phyloP scores from a whole-genome alignment of 2,113 vertebrate genomes.

The Zeus faber region DNA sequence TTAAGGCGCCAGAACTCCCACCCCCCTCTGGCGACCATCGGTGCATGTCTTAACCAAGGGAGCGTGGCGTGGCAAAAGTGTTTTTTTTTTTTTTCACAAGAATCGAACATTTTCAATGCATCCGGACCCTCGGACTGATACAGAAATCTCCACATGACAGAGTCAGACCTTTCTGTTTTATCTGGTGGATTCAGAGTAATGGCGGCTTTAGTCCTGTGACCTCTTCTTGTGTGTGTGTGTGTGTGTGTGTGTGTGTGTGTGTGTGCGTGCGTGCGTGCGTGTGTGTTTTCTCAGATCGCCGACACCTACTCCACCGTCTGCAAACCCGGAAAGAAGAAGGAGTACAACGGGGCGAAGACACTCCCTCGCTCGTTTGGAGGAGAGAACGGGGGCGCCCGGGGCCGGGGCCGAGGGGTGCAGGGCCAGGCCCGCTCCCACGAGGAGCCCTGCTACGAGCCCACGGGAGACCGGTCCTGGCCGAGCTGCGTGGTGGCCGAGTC shows the following conservation, averaged over 20 bases:
- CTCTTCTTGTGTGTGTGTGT: conserved; percentile 34
- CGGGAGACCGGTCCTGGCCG: conserved; percentile 69
- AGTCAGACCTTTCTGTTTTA: too few relatives aligned
- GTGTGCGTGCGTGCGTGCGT: conserved; percentile 23
- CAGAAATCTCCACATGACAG: too few relatives aligned
- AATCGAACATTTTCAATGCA: too few relatives aligned
- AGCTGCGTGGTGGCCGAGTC: conserved; percentile 8
- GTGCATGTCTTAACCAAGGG: too few relatives aligned
- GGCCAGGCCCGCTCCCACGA: conserved; percentile 60
- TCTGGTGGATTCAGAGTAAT: too few relatives aligned
- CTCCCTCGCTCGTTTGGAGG: conserved; percentile 59
- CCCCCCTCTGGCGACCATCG: too few relatives aligned
- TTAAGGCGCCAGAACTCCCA: too few relatives aligned
- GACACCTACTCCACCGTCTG: conserved; percentile 81
- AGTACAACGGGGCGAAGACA: conserved; percentile 60
- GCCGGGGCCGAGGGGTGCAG: conserved; percentile 56
- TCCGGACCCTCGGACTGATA: too few relatives aligned
- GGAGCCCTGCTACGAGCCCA: conserved; percentile 73
- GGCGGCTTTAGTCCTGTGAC: too few relatives aligned
- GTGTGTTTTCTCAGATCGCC: conserved; percentile 66
- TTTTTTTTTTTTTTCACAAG: too few relatives aligned
- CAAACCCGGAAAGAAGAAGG: conserved; percentile 75
- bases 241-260: conserved; percentile 16
- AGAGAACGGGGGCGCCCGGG: conserved; percentile 37
- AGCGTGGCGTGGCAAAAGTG: too few relatives aligned